phyloP scores from a whole-genome alignment of 1,140 invertebrate species.

The Teleogryllus occipitalis region DNA sequence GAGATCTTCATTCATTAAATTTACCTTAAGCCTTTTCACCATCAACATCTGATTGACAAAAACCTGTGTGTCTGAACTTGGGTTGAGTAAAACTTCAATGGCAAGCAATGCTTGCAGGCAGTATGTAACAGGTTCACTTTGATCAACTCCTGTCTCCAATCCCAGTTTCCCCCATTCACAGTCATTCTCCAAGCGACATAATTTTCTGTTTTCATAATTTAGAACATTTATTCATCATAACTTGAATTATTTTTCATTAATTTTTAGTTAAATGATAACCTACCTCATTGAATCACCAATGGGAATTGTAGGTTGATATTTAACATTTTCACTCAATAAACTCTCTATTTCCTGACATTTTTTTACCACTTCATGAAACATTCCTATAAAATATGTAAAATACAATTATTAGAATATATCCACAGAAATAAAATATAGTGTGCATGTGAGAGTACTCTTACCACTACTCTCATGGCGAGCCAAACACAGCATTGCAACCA shows the following conservation, averaged over 20 bases:
- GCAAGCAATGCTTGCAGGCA: slow-evolving; percentile 65
- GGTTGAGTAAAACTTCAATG: slow-evolving; percentile 64
- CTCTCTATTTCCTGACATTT: slow-evolving; percentile 64
- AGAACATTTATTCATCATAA: not conserved
- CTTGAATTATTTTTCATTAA: not conserved
- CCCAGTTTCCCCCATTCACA: not conserved
- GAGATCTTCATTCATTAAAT: slow-evolving; percentile 13
- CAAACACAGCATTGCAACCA: slow-evolving; percentile 72
- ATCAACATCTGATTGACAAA: slow-evolving; percentile 73
- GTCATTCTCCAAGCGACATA: slow-evolving; percentile 26
- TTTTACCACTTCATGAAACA: slow-evolving; percentile 57
- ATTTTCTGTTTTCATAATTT: slow-evolving; percentile 24
- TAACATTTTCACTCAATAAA: slow-evolving; percentile 47
- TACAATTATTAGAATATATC: not conserved
- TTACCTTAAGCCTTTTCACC: slow-evolving; percentile 70
- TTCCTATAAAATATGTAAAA: slow-evolving; percentile 36
- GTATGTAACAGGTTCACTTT: slow-evolving; percentile 56
- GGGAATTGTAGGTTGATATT: slow-evolving; percentile 43
- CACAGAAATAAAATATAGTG: slow-evolving; percentile 7
- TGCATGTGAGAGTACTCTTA: slow-evolving; percentile 24
- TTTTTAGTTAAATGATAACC: not conserved
- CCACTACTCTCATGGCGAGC: slow-evolving; percentile 63
- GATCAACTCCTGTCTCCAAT: slow-evolving; percentile 3
- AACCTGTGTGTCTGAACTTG: slow-evolving; percentile 63
- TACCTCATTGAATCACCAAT: slow-evolving; percentile 41